Percentiles rank a stretch among this genome's conserved stretches.
These are phyloP conservation scores for Orchesella flavescens DNA, from an alignment of 2,888 invertebrate genomes.

Conservation along the genomic window DNA sequence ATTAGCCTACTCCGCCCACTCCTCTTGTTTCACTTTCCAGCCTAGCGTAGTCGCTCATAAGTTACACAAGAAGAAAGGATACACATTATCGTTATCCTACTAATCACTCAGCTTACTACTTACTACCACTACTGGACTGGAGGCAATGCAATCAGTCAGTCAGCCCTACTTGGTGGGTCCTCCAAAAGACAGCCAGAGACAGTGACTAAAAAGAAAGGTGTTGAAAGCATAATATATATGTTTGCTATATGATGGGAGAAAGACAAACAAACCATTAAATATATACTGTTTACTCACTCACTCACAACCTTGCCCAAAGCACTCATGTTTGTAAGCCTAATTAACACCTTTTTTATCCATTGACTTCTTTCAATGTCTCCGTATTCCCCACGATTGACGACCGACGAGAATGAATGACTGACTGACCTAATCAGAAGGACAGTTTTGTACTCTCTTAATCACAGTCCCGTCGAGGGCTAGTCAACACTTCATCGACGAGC, in stretches of 20 bases:
- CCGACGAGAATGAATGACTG: no score
- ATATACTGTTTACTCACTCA: constrained; percentile 23
- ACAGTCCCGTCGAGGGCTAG: constrained; percentile 19
- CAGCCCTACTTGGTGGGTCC: constrained; percentile 33
- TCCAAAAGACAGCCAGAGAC: constrained; percentile 31
- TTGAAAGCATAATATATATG: constrained; percentile 21
- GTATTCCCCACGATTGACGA: background rate
- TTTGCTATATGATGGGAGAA: constrained; percentile 20
- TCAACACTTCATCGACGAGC: background rate
- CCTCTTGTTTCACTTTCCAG: constrained; percentile 37
- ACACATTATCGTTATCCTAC: no score
- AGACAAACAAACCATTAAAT: constrained; percentile 42
- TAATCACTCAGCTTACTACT: background rate
- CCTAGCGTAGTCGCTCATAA: background rate
- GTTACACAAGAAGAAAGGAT: background rate
- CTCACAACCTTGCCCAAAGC: background rate
- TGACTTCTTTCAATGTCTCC: constrained; percentile 13
- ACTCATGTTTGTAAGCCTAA: constrained; percentile 14
- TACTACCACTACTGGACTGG: background rate
- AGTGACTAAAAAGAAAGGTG: constrained; percentile 41
- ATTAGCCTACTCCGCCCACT: constrained; percentile 53
- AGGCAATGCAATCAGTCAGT: background rate
- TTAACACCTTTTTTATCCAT: constrained; percentile 44
- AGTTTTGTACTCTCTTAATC: constrained; percentile 10
- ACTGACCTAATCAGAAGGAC: no score